Evolutionary conservation across 2,797 vertebrate genomes (phyloP).

Genomic region (Selene dorsalis): DNA sequence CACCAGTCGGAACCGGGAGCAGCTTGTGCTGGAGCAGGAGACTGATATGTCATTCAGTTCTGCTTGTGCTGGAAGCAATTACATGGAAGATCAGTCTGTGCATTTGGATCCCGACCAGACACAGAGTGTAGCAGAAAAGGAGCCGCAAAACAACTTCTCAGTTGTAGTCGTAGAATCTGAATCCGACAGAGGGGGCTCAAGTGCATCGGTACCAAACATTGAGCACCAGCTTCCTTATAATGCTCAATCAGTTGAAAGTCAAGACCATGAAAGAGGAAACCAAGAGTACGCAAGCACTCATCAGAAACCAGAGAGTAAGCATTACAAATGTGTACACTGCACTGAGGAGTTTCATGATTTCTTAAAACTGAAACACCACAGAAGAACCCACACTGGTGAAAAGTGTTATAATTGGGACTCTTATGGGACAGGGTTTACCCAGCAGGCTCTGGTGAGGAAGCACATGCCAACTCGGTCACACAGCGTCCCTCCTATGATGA

Average conservation of each 20-base stretch:
- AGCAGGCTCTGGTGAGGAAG: neutral
- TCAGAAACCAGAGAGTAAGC: neutral
- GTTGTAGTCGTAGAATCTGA: neutral
- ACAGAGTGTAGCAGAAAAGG: neutral
- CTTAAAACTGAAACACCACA: neutral
- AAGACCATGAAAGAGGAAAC: neutral
- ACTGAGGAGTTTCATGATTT: neutral
- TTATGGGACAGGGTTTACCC: neutral
- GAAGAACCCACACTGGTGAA: neutral
- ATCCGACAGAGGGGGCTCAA: neutral
- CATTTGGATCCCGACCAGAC: neutral
- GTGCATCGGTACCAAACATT: neutral
- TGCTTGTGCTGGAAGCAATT: neutral
- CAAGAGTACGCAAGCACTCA: neutral
- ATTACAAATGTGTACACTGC: neutral
- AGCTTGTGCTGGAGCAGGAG: slow-evolving; percentile 5
- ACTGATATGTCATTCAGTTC: neutral
- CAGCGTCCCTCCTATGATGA: neutral
- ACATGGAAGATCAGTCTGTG: neutral
- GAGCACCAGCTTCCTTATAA: neutral
- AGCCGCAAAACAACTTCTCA: neutral
- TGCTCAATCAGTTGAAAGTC: neutral
- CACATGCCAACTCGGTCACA: neutral
- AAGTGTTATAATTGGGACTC: neutral
- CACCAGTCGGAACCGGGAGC: slow-evolving; percentile 16